Evolutionary conservation across 2,113 vertebrate genomes (phyloP).

Genomic region (Okapia johnstoni): DNA sequence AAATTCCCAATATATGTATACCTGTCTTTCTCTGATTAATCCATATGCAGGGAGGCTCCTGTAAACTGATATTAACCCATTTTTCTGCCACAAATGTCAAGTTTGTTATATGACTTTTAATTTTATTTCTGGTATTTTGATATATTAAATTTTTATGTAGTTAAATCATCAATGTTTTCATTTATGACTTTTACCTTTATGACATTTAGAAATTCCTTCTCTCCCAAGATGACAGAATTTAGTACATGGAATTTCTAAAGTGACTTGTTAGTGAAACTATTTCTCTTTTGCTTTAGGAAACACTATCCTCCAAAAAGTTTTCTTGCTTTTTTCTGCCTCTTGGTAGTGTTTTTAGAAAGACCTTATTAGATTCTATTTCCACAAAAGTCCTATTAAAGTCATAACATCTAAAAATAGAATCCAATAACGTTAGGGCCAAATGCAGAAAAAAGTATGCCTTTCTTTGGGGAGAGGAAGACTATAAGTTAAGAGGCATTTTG

Average conservation of each 20-base stretch:
- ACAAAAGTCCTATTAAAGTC: constrained; percentile 14
- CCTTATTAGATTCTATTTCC: not conserved
- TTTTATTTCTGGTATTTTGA: not conserved
- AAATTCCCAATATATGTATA: not conserved
- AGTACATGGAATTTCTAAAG: not conserved
- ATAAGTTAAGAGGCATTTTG: not conserved
- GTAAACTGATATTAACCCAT: not conserved
- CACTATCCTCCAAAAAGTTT: constrained; percentile 10
- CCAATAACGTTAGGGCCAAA: not conserved
- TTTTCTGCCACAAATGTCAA: not conserved
- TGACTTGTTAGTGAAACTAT: not conserved
- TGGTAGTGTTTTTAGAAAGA: constrained; percentile 21
- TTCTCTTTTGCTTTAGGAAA: constrained; percentile 30
- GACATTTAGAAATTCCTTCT: constrained; percentile 34
- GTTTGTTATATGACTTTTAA: not conserved
- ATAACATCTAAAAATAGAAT: not conserved
- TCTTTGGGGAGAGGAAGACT: not conserved
- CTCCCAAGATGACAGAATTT: not conserved
- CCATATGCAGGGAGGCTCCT: not conserved
- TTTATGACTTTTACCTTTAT: constrained; percentile 37
- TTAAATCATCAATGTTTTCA: not conserved
- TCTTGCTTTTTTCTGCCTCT: not conserved
- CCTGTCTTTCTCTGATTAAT: not conserved
- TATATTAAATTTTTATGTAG: not conserved
- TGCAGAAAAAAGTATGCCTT: not conserved